Evolutionary conservation across 2,113 vertebrate species (phyloP).

Genomic region (Microcebus griseorufus): DNA sequence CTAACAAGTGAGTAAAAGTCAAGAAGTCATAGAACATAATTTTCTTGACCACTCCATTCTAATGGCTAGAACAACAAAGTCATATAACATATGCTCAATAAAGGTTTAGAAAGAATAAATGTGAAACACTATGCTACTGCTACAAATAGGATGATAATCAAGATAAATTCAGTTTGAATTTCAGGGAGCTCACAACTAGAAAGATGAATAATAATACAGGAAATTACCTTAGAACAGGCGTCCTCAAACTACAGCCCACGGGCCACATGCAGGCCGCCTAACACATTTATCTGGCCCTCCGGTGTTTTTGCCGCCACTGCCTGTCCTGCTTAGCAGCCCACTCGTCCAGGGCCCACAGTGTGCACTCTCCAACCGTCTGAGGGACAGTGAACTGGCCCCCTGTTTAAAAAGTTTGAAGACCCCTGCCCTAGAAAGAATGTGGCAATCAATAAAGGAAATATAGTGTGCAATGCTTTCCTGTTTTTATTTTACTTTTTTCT

Average conservation of each 20-base stretch:
- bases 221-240: neutral
- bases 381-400: too few relatives aligned
- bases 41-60: neutral
- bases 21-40: neutral
- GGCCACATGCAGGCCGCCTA: too few relatives aligned
- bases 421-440: neutral
- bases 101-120: neutral
- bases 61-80: neutral
- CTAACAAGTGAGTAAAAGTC: neutral
- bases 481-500: neutral
- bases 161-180: neutral
- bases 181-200: neutral
- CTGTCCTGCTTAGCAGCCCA: too few relatives aligned
- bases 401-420: too few relatives aligned
- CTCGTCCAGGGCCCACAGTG: too few relatives aligned
- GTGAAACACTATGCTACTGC: neutral
- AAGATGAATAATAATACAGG: neutral
- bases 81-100: neutral
- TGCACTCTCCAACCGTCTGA: too few relatives aligned
- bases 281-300: too few relatives aligned
- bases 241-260: too few relatives aligned
- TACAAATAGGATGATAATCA: neutral
- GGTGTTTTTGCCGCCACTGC: too few relatives aligned
- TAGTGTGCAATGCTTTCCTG: neutral
- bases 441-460: neutral